Evolutionary conservation across 1,140 invertebrate species (phyloP), one percentile per base, ranked within the genome.

Genomic region (Habropoda laboriosa): DNA sequence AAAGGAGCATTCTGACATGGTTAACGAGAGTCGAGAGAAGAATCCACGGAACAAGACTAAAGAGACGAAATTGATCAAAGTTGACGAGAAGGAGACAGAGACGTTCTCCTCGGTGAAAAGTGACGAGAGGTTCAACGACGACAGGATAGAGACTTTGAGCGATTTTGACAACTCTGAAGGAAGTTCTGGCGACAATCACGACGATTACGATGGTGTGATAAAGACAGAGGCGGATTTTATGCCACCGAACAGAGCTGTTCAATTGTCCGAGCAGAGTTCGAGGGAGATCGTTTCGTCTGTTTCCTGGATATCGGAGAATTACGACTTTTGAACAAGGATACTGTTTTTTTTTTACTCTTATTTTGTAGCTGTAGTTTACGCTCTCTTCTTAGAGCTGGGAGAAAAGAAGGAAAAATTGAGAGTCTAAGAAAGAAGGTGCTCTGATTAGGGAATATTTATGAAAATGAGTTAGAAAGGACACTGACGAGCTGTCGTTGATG

Each of bases 261-360:
- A 85, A 27, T 61, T 90, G 58, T 87, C 81, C 18, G 76, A 89
- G 55, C 87, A 88, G 30, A 79, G 60, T 18, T 85, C 85, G 6
- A 86, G 55, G 71, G 83, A 90, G 38, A 73, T 83, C 45, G 79
- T 86, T 5, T 84, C 89, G 5, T 72, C 87, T 30, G 67, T 88
- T 53, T 86, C 89, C 21, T 90, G 86, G 88, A 82, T 89, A 32
- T 86, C 86, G 10, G 82, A 90, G 72, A 88, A 86, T 64, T 86
- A 91, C 35, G 81, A 86, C 76, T 85, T 83, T 51, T 89, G 73
- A 90, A 21, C 38, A 40, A 60, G 2, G 42, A 32, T 70, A n/a
- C n/a, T n/a, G 10, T 35, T 24, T 42, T 55, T 35, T n/a, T 51
- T n/a, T 16, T 55, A 10, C 13, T 40, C 21, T 49, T 51, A 3